Evolutionary conservation across 2,113 vertebrate genomes (phyloP).

Genomic region (Myiozetetes cayanensis): DNA sequence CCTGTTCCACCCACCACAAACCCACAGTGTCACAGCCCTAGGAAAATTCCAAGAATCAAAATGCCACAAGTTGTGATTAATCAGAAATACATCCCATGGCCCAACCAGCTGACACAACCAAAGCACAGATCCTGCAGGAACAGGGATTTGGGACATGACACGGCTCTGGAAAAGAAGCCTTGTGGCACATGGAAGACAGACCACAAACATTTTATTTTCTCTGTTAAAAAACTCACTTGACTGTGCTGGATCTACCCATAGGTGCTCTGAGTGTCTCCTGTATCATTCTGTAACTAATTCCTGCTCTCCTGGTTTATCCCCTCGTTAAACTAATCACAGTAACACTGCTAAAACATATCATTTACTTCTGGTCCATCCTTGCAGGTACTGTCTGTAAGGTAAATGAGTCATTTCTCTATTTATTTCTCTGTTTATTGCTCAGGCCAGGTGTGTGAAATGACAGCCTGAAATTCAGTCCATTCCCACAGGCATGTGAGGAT

Average conservation of each 20-base stretch:
- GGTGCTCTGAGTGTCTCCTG: background rate
- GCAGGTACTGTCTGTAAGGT: background rate
- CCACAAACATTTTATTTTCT: background rate
- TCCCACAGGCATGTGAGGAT: rapidly evolving
- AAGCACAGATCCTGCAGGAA: background rate
- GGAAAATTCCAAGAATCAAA: background rate
- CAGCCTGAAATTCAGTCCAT: background rate
- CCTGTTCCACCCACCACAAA: background rate
- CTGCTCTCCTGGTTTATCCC: background rate
- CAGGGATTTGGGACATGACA: background rate
- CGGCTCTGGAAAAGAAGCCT: background rate
- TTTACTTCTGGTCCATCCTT: background rate
- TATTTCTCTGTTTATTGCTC: background rate
- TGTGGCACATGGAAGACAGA: background rate
- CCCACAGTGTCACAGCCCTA: rapidly evolving
- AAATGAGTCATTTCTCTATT: background rate
- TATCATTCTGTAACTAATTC: background rate
- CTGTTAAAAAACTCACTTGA: background rate
- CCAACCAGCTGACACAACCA: background rate
- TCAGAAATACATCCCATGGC: background rate
- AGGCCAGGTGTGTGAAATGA: background rate
- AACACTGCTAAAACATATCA: background rate
- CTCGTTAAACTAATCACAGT: background rate
- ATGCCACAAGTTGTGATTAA: background rate
- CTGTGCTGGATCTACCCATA: background rate